Conservation (phyloP, 2,113 vertebrate genomes). For the Nerophis lumbriciformis region DNA sequence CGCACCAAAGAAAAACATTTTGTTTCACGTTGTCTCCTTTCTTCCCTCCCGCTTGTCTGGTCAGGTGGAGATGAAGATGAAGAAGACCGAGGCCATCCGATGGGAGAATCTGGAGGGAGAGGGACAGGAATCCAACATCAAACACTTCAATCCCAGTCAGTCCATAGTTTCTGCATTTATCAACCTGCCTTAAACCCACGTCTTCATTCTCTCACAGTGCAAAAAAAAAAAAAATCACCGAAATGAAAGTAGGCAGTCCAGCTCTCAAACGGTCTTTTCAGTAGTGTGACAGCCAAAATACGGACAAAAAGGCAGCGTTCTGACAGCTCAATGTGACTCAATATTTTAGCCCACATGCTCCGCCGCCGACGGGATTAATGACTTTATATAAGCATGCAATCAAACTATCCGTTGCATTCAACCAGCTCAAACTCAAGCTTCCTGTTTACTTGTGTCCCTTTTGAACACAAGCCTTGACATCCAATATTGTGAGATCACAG, state of each 20-base stretch:
- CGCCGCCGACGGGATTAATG: constrained; percentile 58
- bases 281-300: constrained; percentile 53
- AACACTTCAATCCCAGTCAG: constrained; percentile 86
- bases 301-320: constrained; percentile 42
- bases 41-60: constrained; percentile 15
- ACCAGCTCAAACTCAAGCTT: constrained; percentile 4
- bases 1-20: constrained; percentile 30
- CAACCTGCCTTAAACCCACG: constrained; percentile 11
- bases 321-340: constrained; percentile 50
- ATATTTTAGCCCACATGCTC: constrained; percentile 50
- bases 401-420: constrained; percentile 14
- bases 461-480: constrained; percentile 32
- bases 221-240: constrained; percentile 44
- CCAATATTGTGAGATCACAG: constrained; percentile 30
- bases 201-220: constrained; percentile 14
- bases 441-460: constrained; percentile 9
- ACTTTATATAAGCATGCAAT: constrained; percentile 46
- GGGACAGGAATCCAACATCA: constrained; percentile 72
- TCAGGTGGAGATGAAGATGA: constrained; percentile 97
- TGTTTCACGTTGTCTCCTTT: constrained; percentile 34
- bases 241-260: constrained; percentile 56
- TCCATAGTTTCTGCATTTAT: constrained; percentile 40
- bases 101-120: constrained; percentile 95
- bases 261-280: constrained; percentile 48
- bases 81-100: constrained; percentile 88